Evolutionary conservation across 2,797 vertebrate species (phyloP).

Genomic region (Chaetodon trifasciatus): DNA sequence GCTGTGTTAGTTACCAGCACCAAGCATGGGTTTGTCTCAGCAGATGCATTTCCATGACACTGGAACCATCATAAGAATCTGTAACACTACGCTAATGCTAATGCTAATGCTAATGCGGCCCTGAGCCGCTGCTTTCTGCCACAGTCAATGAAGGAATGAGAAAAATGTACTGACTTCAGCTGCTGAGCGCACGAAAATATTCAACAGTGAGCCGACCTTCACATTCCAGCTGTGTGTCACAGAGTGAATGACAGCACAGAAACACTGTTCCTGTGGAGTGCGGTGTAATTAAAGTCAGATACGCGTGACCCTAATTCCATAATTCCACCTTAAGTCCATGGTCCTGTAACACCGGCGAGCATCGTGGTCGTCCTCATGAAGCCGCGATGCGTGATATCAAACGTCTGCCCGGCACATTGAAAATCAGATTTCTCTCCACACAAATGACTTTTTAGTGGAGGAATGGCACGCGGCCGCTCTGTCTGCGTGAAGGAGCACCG

Average conservation of each 20-base stretch:
- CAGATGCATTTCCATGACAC: too few relatives aligned
- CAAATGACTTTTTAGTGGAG: neutral
- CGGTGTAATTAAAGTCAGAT: too few relatives aligned
- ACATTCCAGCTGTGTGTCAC: neutral
- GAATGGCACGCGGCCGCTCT: neutral
- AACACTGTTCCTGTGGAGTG: too few relatives aligned
- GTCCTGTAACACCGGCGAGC: neutral
- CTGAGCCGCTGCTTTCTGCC: neutral
- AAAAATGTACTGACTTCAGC: too few relatives aligned
- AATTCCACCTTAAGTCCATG: neutral
- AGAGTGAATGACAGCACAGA: neutral
- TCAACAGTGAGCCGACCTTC: neutral
- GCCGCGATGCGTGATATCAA: neutral
- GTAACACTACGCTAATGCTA: too few relatives aligned
- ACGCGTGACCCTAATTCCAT: neutral
- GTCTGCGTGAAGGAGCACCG: neutral
- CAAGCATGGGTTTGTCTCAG: too few relatives aligned
- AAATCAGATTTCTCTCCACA: neutral
- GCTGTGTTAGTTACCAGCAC: too few relatives aligned
- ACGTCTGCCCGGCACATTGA: neutral
- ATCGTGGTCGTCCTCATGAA: neutral
- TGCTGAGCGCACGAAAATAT: neutral
- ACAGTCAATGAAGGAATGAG: neutral
- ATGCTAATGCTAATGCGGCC: neutral
- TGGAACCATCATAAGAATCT: too few relatives aligned